These are phyloP conservation scores for Oreotragus oreotragus DNA, from an alignment of 2,113 vertebrate species.

Conservation along the genomic window DNA sequence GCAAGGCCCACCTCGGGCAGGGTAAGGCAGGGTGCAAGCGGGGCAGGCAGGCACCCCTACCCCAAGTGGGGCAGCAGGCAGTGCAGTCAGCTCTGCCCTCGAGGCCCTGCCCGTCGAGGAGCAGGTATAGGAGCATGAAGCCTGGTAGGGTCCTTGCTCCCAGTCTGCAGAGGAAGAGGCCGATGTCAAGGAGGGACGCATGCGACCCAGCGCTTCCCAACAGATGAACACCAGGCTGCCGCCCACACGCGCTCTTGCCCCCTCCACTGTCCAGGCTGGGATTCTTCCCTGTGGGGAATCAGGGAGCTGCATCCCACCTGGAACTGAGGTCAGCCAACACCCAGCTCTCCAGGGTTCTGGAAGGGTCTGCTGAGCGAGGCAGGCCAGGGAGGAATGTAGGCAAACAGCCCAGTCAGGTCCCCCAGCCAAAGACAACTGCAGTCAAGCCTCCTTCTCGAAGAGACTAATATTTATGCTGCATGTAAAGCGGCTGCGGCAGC, in stretches of 20 bases:
- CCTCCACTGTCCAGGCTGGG: neutral
- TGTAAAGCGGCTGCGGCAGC: constrained; percentile 36
- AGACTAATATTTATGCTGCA: constrained; percentile 36
- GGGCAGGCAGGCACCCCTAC: neutral
- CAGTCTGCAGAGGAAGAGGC: neutral
- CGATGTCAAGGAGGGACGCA: neutral
- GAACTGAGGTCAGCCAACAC: constrained; percentile 1
- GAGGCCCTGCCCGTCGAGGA: accelerated
- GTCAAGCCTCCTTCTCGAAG: neutral
- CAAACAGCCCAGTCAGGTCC: constrained; percentile 21
- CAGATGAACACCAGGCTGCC: neutral
- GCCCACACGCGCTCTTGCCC: neutral
- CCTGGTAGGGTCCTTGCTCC: accelerated
- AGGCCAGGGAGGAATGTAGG: constrained; percentile 34
- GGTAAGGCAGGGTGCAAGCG: accelerated
- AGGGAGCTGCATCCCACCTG: neutral
- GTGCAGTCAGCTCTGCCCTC: neutral
- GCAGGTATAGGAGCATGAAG: neutral
- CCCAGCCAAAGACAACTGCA: constrained; percentile 59
- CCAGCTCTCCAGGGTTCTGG: neutral
- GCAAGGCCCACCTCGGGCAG: neutral
- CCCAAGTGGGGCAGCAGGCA: no score
- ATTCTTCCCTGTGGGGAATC: neutral
- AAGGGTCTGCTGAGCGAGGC: neutral
- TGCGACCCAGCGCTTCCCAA: neutral